Conservation (phyloP, 2,888 invertebrate genomes). For the Beris chalybata region DNA sequence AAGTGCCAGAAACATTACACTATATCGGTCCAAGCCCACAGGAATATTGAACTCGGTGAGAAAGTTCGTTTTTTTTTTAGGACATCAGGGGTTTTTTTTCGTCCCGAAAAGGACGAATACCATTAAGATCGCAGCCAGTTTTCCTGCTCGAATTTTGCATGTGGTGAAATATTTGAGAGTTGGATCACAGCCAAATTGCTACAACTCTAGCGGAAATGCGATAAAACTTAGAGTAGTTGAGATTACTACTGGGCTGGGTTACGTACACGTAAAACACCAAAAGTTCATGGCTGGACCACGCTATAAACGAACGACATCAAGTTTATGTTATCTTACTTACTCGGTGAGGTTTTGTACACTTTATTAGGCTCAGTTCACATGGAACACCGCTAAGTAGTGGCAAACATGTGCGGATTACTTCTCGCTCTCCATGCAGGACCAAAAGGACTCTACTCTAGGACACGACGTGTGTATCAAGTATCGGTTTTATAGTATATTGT, state of each 20-base stretch:
- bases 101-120: neutral
- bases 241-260: constrained; percentile 7
- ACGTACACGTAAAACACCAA: neutral
- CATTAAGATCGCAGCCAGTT: neutral
- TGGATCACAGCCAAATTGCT: constrained; percentile 34
- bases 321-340: neutral
- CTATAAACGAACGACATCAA: neutral
- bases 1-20: neutral
- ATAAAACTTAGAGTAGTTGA: constrained; percentile 30
- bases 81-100: neutral
- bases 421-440: too few species aligned
- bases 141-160: constrained; percentile 1
- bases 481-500: too few species aligned
- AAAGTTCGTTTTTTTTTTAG: neutral
- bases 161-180: constrained; percentile 14
- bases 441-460: too few species aligned
- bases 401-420: too few species aligned
- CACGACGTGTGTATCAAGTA: too few species aligned
- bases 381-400: too few species aligned
- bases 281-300: neutral
- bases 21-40: neutral
- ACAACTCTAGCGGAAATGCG: constrained; percentile 34
- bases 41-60: neutral
- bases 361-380: neutral
- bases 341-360: neutral